phyloP scores from a whole-genome alignment of 2,888 invertebrate genomes.

The Calliphora vomitoria region DNA sequence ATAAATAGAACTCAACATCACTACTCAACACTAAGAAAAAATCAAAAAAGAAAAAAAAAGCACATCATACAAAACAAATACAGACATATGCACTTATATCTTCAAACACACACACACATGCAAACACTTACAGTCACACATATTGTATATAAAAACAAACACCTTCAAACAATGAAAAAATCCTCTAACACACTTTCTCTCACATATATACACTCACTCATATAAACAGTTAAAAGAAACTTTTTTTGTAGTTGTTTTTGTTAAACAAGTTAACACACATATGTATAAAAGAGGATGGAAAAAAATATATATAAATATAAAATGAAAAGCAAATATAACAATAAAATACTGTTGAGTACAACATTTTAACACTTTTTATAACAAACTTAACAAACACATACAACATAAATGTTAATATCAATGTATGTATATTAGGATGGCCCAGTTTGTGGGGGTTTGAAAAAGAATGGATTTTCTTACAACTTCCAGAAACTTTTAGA shows the following conservation, averaged over 20 bases:
- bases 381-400: conserved; percentile 15
- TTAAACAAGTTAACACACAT: conserved; percentile 19
- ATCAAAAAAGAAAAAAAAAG: background rate
- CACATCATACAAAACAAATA: conserved; percentile 22
- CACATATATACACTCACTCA: background rate
- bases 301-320: conserved; percentile 12
- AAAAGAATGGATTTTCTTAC: too few species aligned
- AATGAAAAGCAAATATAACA: conserved; percentile 52
- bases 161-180: conserved; percentile 14
- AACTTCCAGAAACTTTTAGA: too few species aligned
- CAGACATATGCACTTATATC: background rate
- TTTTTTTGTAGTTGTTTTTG: conserved; percentile 25
- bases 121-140: background rate
- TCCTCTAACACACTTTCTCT: conserved; percentile 16
- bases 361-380: conserved; percentile 67
- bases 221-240: background rate
- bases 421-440: too few species aligned
- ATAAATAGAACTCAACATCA: conserved; percentile 29
- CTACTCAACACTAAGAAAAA: conserved; percentile 17
- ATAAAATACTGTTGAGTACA: conserved; percentile 65
- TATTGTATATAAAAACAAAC: background rate
- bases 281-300: background rate
- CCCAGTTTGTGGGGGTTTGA: too few species aligned
- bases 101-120: conserved; percentile 5
- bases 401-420: background rate